A percentile compares a stretch with the other conserved stretches of the same genome.
phyloP scores from a whole-genome alignment of 2,113 vertebrate genomes.

The Stercorarius parasiticus region DNA sequence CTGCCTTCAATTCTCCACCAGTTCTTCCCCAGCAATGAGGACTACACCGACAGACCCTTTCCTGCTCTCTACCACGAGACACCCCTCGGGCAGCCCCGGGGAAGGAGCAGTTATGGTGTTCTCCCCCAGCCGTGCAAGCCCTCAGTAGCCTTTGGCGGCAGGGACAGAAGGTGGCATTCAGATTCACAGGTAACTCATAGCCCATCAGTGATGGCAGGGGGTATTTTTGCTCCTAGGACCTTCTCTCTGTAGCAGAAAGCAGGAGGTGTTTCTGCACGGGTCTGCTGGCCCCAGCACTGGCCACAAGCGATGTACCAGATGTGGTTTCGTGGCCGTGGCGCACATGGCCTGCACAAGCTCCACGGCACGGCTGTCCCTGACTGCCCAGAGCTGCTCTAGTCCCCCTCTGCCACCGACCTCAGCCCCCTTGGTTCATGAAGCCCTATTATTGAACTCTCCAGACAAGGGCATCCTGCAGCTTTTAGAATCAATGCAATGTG shows the following conservation, averaged over 20 bases:
- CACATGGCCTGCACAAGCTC: rapidly evolving
- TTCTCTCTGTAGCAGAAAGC: not conserved
- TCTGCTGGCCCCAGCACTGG: not conserved
- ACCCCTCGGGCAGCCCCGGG: not conserved
- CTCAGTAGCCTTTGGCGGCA: not conserved
- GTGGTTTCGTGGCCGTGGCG: rapidly evolving
- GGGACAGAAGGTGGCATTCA: not conserved
- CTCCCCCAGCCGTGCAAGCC: not conserved
- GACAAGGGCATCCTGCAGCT: not conserved
- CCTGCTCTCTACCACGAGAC: too few species aligned
- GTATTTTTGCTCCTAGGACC: not conserved
- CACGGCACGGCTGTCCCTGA: rapidly evolving
- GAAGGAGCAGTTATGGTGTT: too few species aligned
- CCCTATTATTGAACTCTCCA: rapidly evolving
- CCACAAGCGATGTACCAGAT: rapidly evolving
- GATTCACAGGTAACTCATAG: not conserved
- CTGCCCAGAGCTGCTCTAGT: not conserved
- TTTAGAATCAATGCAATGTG: not conserved
- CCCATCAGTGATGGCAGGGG: rapidly evolving
- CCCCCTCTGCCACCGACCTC: not conserved
- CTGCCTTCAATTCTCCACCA: not conserved
- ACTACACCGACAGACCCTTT: not conserved
- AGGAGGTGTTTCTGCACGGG: not conserved
- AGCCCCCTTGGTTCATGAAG: not conserved
- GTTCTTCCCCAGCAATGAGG: not conserved